Evolutionary conservation across 2,797 vertebrate genomes (phyloP).

Genomic region (Diplodus sargus): DNA sequence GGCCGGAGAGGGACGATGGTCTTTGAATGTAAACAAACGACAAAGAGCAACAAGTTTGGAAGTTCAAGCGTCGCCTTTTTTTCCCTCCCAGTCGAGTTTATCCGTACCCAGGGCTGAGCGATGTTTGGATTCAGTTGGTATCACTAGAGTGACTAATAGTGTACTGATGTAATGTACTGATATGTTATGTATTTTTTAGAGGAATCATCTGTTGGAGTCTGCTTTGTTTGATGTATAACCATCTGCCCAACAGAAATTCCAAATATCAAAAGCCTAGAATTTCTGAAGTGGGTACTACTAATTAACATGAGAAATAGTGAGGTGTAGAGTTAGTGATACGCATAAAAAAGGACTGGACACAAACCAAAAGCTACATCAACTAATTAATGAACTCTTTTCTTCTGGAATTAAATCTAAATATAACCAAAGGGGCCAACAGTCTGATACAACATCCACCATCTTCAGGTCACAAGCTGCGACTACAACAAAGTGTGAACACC

Average conservation of each 20-base stretch:
- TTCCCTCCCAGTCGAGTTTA: background rate
- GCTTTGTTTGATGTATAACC: background rate
- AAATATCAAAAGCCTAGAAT: background rate
- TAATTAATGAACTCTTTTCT: background rate
- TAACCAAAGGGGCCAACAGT: background rate
- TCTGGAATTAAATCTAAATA: background rate
- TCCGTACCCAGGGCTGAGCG: constrained; percentile 53
- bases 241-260: background rate
- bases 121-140: background rate
- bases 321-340: background rate
- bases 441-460: background rate
- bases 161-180: too few relatives aligned
- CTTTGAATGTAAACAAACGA: constrained; percentile 58
- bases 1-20: background rate
- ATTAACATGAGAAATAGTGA: background rate
- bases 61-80: constrained; percentile 40
- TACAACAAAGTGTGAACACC: background rate
- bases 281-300: background rate
- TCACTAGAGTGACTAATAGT: background rate
- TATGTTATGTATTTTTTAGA: background rate
- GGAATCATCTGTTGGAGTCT: background rate
- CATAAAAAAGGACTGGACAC: background rate
- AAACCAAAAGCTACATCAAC: background rate
- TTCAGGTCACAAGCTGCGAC: background rate
- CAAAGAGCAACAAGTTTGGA: constrained; percentile 39